These are phyloP conservation scores for Aegypius monachus DNA, from an alignment of 2,113 vertebrate genomes.

Conservation along the genomic window DNA sequence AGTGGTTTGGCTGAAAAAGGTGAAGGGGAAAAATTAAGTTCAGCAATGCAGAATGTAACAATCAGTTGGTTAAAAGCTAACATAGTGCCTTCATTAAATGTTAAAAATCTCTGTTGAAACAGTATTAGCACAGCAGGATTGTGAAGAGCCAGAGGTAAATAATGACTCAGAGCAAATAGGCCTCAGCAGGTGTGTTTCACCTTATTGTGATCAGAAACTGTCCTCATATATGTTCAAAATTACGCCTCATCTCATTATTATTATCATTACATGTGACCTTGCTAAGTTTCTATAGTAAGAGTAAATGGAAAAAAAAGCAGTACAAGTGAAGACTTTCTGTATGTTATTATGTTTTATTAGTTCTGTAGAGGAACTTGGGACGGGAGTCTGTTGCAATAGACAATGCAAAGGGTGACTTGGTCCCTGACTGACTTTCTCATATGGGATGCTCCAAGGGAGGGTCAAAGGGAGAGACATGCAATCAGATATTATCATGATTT, in stretches of 20 bases:
- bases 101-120: conserved; percentile 49
- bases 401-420: not conserved
- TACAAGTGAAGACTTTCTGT: not conserved
- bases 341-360: not conserved
- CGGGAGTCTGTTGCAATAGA: not conserved
- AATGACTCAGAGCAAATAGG: conserved; percentile 5
- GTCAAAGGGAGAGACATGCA: not conserved
- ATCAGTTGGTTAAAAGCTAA: conserved; percentile 39
- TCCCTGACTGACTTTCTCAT: not conserved
- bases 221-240: not conserved
- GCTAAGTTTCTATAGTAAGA: not conserved
- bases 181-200: not conserved
- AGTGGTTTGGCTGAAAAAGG: conserved; percentile 41
- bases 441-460: not conserved
- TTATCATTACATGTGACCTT: not conserved
- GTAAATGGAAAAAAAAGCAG: not conserved
- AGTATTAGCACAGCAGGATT: conserved; percentile 43
- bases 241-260: not conserved
- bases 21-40: conserved; percentile 32
- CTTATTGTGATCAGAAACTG: not conserved
- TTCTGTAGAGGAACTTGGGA: not conserved
- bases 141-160: conserved; percentile 17
- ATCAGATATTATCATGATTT: not conserved
- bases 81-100: conserved; percentile 8
- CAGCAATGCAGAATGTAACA: conserved; percentile 38